Evolutionary conservation across 2,888 invertebrate genomes (phyloP).

Genomic region (Labia minor): DNA sequence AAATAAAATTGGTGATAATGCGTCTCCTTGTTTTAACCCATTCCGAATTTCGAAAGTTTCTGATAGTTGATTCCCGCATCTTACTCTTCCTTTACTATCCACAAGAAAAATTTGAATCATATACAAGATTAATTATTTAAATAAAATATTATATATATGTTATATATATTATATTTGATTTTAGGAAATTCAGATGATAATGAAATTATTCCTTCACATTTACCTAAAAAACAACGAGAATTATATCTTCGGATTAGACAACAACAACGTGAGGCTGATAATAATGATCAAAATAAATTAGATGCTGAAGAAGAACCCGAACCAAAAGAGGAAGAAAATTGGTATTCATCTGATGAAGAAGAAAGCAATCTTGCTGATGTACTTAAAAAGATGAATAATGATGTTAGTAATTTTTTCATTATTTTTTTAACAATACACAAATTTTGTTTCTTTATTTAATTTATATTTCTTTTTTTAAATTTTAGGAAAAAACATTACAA

Average conservation of each 20-base stretch:
- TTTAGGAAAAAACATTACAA: background rate
- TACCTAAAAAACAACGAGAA: conserved; percentile 55
- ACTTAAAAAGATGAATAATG: conserved; percentile 24
- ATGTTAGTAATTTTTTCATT: conserved; percentile 27
- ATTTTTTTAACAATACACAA: background rate
- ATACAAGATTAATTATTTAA: background rate
- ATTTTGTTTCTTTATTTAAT: no score
- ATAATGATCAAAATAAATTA: conserved; percentile 22
- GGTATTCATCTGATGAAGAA: conserved; percentile 74
- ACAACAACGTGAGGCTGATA: conserved; percentile 39
- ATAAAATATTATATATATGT: background rate
- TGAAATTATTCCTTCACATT: conserved; percentile 39
- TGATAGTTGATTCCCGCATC: no score
- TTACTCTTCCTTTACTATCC: no score
- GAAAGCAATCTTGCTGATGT: conserved; percentile 35
- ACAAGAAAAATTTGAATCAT: no score
- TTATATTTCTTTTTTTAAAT: no score
- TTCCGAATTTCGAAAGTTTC: no score
- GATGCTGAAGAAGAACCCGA: conserved; percentile 28
- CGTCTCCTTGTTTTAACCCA: no score
- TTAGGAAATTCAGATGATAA: conserved; percentile 18
- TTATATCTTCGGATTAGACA: conserved; percentile 55
- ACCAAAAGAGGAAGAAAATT: conserved; percentile 42
- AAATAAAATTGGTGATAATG: no score
- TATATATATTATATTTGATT: background rate